phyloP scores from a whole-genome alignment of 2,113 vertebrate species.

The Pterocles burchelli region DNA sequence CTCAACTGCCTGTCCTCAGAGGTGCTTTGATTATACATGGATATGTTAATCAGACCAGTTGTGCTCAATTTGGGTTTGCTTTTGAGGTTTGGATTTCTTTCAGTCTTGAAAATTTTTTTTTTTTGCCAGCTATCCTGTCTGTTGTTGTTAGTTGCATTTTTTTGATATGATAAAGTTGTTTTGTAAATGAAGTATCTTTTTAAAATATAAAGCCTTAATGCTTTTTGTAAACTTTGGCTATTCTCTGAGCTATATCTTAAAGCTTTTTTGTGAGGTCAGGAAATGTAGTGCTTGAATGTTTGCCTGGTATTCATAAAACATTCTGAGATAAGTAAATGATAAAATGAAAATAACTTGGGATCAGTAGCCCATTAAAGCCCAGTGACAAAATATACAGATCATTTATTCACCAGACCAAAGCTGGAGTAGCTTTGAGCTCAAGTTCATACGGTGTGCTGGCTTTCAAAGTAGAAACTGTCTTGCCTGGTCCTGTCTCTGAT shows the following conservation, averaged over 20 bases:
- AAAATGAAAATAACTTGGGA: not conserved
- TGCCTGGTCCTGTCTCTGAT: not conserved
- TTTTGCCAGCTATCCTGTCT: not conserved
- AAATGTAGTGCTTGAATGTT: not conserved
- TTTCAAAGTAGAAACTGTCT: not conserved
- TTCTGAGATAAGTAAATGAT: not conserved
- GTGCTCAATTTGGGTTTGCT: not conserved
- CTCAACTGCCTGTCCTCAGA: not conserved
- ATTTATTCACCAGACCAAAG: not conserved
- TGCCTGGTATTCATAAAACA: not conserved
- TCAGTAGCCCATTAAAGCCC: not conserved
- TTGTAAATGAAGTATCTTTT: not conserved
- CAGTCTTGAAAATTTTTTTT: not conserved
- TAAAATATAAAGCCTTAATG: not conserved
- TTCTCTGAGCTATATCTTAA: not conserved
- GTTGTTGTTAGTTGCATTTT: not conserved
- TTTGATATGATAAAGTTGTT: not conserved
- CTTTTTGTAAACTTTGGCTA: not conserved
- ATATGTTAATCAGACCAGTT: conserved; percentile 9
- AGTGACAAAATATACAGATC: not conserved
- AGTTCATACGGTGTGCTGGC: not conserved
- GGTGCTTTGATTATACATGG: not conserved
- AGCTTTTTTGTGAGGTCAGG: not conserved
- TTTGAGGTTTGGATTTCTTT: conserved; percentile 19
- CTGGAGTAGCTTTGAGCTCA: not conserved